These are phyloP conservation scores for Charina bottae DNA, from an alignment of 2,113 vertebrate genomes.

Conservation along the genomic window DNA sequence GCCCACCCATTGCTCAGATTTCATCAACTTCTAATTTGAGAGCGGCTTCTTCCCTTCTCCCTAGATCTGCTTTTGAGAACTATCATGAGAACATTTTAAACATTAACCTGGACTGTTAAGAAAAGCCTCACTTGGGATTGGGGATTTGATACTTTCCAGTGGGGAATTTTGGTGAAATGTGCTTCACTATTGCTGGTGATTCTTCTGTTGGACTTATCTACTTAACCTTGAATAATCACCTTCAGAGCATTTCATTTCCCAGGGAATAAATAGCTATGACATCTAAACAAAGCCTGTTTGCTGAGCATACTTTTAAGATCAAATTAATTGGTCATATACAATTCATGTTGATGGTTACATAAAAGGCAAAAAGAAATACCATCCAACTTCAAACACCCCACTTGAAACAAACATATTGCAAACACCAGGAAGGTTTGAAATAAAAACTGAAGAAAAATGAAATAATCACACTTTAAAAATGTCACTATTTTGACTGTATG, in stretches of 20 bases:
- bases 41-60: constrained; percentile 27
- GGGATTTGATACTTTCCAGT: constrained; percentile 45
- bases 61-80: constrained; percentile 46
- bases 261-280: too few species aligned
- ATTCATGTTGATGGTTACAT: neutral
- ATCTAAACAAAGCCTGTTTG: neutral
- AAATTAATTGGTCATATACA: neutral
- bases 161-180: constrained; percentile 37
- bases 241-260: neutral
- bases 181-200: constrained; percentile 45
- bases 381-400: neutral
- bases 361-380: neutral
- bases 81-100: constrained; percentile 42
- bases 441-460: neutral
- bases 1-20: constrained; percentile 12
- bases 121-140: constrained; percentile 42
- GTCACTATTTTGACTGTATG: neutral
- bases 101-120: constrained; percentile 42
- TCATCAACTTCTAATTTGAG: constrained; percentile 34
- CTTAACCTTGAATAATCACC: constrained; percentile 34
- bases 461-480: neutral
- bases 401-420: constrained; percentile 33
- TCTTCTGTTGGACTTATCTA: constrained; percentile 39
- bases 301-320: neutral
- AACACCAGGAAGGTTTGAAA: neutral